phyloP scores from a whole-genome alignment of 2,888 invertebrate genomes.

The Tetrapedia diversipes region DNA sequence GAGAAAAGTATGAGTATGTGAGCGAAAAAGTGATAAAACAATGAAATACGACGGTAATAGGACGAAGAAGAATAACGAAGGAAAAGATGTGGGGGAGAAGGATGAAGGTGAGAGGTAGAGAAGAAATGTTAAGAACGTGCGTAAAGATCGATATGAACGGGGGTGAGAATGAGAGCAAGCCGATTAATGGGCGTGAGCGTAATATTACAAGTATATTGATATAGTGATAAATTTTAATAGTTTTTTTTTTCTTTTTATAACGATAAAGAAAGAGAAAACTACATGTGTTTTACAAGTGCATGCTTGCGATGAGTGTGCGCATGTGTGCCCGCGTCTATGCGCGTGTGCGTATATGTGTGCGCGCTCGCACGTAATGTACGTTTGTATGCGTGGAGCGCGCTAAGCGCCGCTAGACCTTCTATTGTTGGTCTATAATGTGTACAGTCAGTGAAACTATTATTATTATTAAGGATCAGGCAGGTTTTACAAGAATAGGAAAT shows the following conservation, averaged over 20 bases:
- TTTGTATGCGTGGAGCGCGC: slow-evolving; percentile 73
- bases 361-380: not conserved
- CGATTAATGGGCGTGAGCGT: not conserved
- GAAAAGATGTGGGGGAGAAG: not conserved
- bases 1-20: not conserved
- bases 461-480: slow-evolving; percentile 82
- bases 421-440: slow-evolving; percentile 83
- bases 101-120: not conserved
- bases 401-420: slow-evolving; percentile 81
- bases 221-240: slow-evolving; percentile 19
- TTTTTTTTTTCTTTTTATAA: slow-evolving; percentile 4
- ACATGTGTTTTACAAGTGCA: slow-evolving; percentile 11
- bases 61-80: not conserved
- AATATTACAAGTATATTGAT: slow-evolving; percentile 17
- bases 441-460: slow-evolving; percentile 83
- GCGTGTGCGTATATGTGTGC: not conserved
- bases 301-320: slow-evolving; percentile 16
- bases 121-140: not conserved
- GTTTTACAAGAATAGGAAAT: slow-evolving; percentile 67
- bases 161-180: not conserved
- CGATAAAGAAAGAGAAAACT: not conserved
- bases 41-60: not conserved
- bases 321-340: too few relatives aligned
- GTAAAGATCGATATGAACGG: not conserved
- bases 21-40: not conserved